Evolutionary conservation across 2,113 vertebrate genomes (phyloP), one percentile per base, ranked within the genome.

Genomic region (Oryzias celebensis): DNA sequence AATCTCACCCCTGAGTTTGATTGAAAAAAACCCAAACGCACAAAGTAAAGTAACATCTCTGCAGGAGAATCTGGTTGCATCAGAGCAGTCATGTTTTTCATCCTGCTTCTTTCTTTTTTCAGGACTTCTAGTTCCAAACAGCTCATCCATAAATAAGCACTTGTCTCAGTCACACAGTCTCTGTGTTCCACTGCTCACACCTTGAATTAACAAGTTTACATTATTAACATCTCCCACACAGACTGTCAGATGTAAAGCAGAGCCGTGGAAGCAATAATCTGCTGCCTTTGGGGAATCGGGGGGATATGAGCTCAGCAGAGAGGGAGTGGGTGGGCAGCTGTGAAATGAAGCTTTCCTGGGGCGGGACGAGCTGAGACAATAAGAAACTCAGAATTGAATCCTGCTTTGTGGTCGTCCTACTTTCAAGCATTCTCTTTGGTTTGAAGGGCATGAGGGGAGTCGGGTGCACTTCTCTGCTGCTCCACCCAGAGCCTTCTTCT

Each of bases 341-440:
- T 81, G 69, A 73, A 77, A 81, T 81, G 41, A 74, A 66, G 66
- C 71, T 68, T 68, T 59, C 63, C 51, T 52, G 4, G 24, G 23
- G 8, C 36, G 36, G 52, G 31, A 47, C 4, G 56, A 65, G 60
- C 14, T 70, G 75, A 82, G 72, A 57, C 58, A 26, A 61, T 56
- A 15, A 63, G 17, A 67, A 77, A 68, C 31, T 70, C 44, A 46
- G 73, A 71, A 78, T 57, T 66, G 68, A 60, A 51, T 70, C 73
- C 23, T 59, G 67, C 46, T 53, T 74, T 31, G 47, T 18, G 62
- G 65, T 1, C 41, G 60, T 44, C n/a, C 54, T 16, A 1, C 42
- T 36, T 54, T 22, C 17, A 65, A 3, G 24, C 16, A n/a, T 6
- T 51, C 26, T 28, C 26, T 5, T 12, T 10, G 8, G 36, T 36